phyloP scores from a whole-genome alignment of 2,797 vertebrate species.

The Schizothorax lantsangensis region DNA sequence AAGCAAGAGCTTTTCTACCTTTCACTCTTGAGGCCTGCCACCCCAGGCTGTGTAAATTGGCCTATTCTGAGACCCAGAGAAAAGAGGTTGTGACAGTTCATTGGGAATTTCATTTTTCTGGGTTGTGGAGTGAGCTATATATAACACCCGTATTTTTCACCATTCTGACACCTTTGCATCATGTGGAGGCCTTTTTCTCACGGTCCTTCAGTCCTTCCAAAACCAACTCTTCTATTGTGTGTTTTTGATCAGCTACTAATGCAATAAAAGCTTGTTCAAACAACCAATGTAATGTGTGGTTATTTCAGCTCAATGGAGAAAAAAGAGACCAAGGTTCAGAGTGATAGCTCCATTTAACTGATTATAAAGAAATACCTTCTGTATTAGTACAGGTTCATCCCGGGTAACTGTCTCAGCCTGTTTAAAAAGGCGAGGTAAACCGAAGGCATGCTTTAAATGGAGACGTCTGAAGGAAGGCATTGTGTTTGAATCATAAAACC shows the following conservation, averaged over 20 bases:
- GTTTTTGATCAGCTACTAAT: constrained; percentile 67
- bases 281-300: constrained; percentile 80
- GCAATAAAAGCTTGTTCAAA: constrained; percentile 70
- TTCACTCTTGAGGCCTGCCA: constrained; percentile 9
- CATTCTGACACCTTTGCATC: constrained; percentile 41
- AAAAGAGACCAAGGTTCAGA: constrained; percentile 55
- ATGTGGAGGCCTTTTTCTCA: neutral
- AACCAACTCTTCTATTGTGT: constrained; percentile 45
- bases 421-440: constrained; percentile 41
- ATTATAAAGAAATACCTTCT: constrained; percentile 72
- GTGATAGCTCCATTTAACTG: constrained; percentile 74
- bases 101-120: constrained; percentile 48
- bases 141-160: constrained; percentile 31
- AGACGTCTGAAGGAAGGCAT: constrained; percentile 12
- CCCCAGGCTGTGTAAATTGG: constrained; percentile 24
- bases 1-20: constrained; percentile 18
- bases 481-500: constrained; percentile 22
- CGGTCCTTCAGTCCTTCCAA: constrained; percentile 3
- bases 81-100: constrained; percentile 46
- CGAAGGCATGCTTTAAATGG: constrained; percentile 16
- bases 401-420: constrained; percentile 54
- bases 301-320: constrained; percentile 71
- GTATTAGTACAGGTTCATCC: constrained; percentile 67
- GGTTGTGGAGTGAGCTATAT: constrained; percentile 35
- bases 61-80: constrained; percentile 46